phyloP scores from a whole-genome alignment of 2,888 invertebrate species.

The Acronicta aceris region DNA sequence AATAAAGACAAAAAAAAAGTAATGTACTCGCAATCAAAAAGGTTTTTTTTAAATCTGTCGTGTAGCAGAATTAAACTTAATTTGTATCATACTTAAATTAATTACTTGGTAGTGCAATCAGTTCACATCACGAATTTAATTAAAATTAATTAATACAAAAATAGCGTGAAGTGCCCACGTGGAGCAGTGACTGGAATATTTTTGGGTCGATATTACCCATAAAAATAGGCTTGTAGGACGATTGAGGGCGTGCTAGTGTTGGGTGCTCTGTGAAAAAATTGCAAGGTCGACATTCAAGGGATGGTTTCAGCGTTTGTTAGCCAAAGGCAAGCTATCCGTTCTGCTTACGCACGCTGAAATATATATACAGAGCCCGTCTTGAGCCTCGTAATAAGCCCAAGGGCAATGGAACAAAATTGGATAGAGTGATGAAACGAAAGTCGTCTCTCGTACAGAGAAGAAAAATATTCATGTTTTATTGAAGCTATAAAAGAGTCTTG shows the following conservation, averaged over 20 bases:
- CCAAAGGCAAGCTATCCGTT: slow-evolving; percentile 60
- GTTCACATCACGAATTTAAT: slow-evolving; percentile 43
- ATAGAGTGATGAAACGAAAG: slow-evolving; percentile 71
- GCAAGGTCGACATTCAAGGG: slow-evolving; percentile 48
- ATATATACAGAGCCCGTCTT: slow-evolving; percentile 57
- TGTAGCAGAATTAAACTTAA: slow-evolving; percentile 21
- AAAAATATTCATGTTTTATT: slow-evolving; percentile 71
- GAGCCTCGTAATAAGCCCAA: slow-evolving; percentile 70
- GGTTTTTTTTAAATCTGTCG: slow-evolving; percentile 16
- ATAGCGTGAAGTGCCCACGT: slow-evolving; percentile 18
- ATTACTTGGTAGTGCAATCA: slow-evolving; percentile 45
- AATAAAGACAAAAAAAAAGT: too few species aligned
- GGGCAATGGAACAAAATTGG: slow-evolving; percentile 71
- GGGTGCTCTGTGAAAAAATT: slow-evolving; percentile 58
- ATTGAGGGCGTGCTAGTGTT: slow-evolving; percentile 42
- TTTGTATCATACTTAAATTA: slow-evolving; percentile 27
- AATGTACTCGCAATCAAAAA: too few species aligned
- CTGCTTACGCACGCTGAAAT: slow-evolving; percentile 64
- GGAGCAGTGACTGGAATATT: slow-evolving; percentile 26
- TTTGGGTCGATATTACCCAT: slow-evolving; percentile 8
- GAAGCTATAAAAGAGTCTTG: slow-evolving; percentile 60
- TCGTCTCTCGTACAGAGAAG: slow-evolving; percentile 51
- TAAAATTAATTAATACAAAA: slow-evolving; percentile 45
- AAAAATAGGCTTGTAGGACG: slow-evolving; percentile 7
- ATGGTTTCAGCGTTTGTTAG: slow-evolving; percentile 58